Evolutionary conservation across 2,888 invertebrate genomes (phyloP).

Genomic region (Drosophila subsilvestris): DNA sequence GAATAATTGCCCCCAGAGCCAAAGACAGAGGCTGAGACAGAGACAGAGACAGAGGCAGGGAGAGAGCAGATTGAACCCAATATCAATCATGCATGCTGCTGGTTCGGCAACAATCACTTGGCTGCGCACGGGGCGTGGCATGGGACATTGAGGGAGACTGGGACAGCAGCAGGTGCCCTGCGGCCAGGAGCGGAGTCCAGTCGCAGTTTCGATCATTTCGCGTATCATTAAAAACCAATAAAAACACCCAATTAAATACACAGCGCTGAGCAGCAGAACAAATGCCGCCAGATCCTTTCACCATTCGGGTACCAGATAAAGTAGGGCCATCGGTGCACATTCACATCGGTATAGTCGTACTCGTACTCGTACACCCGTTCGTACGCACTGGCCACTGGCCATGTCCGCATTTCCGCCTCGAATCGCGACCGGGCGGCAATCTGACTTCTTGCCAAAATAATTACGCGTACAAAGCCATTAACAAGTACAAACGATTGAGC

Average conservation of each 20-base stretch:
- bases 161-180: slow-evolving; percentile 58
- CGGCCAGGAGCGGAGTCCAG: slow-evolving; percentile 42
- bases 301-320: slow-evolving; percentile 41
- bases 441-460: slow-evolving; percentile 77
- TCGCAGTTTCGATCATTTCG: slow-evolving; percentile 73
- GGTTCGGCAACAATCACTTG: slow-evolving; percentile 75
- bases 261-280: slow-evolving; percentile 65
- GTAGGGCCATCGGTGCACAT: slow-evolving; percentile 34
- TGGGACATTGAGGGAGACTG: slow-evolving; percentile 34
- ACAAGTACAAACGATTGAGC: slow-evolving; percentile 78
- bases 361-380: slow-evolving; percentile 13
- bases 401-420: slow-evolving; percentile 46
- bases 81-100: slow-evolving; percentile 60
- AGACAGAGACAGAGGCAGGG: background rate
- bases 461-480: slow-evolving; percentile 79
- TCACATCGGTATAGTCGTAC: slow-evolving; percentile 27
- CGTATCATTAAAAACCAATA: slow-evolving; percentile 79
- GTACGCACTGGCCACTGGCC: background rate
- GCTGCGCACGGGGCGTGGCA: slow-evolving; percentile 61
- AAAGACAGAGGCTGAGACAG: slow-evolving; percentile 37
- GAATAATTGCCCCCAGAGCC: slow-evolving; percentile 57
- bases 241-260: slow-evolving; percentile 79
- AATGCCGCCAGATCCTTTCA: slow-evolving; percentile 79
- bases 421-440: background rate
- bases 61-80: slow-evolving; percentile 67